A percentile compares a stretch with the other conserved stretches of the same genome.
phyloP scores from a whole-genome alignment of 2,113 vertebrate species.

The Pongo pygmaeus region DNA sequence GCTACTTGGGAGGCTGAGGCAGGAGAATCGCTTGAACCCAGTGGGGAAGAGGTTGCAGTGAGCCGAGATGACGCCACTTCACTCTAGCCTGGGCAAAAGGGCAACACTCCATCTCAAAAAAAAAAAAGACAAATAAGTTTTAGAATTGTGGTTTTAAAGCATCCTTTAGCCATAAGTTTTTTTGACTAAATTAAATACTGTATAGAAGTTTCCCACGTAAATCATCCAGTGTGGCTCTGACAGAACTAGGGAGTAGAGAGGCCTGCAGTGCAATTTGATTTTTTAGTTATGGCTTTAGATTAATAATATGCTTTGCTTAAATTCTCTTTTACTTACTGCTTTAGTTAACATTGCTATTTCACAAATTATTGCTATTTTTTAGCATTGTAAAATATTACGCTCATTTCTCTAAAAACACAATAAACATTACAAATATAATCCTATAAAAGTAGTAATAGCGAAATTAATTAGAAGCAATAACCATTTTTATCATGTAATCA shows the following conservation, averaged over 20 bases:
- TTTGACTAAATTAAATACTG: background rate
- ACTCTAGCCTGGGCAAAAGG: too few species aligned
- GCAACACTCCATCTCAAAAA: too few species aligned
- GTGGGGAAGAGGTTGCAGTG: too few species aligned
- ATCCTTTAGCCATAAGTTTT: slow-evolving; percentile 6
- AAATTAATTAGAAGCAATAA: background rate
- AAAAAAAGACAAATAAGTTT: background rate
- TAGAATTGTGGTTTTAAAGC: slow-evolving; percentile 28
- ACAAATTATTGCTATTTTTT: slow-evolving; percentile 36
- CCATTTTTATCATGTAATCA: slow-evolving; percentile 10
- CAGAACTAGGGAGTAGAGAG: background rate
- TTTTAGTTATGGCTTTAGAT: background rate
- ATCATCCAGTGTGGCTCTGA: slow-evolving; percentile 1
- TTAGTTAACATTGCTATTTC: slow-evolving; percentile 41
- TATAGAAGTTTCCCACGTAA: background rate
- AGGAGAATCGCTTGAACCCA: too few species aligned
- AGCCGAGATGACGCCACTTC: too few species aligned
- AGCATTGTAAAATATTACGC: slow-evolving; percentile 5
- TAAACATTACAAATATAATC: background rate
- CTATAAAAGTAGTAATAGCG: background rate
- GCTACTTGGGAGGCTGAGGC: too few species aligned
- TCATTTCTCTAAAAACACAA: slow-evolving; percentile 6
- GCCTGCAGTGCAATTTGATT: background rate
- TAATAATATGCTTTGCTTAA: background rate
- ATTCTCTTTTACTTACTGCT: background rate